These are phyloP conservation scores for Malurus melanocephalus DNA, from an alignment of 2,113 vertebrate species.

Conservation along the genomic window DNA sequence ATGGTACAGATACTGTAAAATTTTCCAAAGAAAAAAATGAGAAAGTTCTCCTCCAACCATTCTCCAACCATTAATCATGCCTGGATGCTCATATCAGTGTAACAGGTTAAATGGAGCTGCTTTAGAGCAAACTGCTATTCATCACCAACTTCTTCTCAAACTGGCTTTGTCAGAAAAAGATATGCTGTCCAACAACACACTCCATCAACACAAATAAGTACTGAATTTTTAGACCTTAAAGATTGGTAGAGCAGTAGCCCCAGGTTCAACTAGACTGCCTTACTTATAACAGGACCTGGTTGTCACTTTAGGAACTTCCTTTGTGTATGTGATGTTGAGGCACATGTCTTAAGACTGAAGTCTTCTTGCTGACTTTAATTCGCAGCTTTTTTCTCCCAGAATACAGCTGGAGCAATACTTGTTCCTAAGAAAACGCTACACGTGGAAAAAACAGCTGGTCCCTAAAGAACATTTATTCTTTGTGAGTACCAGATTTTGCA, in stretches of 20 bases:
- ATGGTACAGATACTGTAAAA: not conserved
- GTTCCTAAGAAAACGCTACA: not conserved
- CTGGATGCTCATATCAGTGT: not conserved
- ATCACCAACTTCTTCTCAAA: not conserved
- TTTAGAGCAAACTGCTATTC: not conserved
- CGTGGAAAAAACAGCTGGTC: not conserved
- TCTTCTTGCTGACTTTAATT: not conserved
- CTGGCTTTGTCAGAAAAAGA: not conserved
- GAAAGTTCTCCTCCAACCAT: not conserved
- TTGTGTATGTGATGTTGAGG: not conserved
- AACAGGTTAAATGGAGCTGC: not conserved
- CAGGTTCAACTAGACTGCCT: not conserved
- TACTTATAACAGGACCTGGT: not conserved
- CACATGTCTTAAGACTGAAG: not conserved
- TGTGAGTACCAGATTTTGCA: not conserved
- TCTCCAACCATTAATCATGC: not conserved
- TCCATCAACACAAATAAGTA: not conserved
- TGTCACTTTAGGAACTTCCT: not conserved
- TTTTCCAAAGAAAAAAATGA: not conserved
- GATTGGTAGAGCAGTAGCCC: not conserved
- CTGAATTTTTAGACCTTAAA: not conserved
- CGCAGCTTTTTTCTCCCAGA: not conserved
- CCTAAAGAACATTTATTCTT: not conserved
- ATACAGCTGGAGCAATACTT: not conserved
- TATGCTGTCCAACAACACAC: not conserved